phyloP scores from a whole-genome alignment of 1,140 invertebrate species.

The Euwallacea fornicatus region DNA sequence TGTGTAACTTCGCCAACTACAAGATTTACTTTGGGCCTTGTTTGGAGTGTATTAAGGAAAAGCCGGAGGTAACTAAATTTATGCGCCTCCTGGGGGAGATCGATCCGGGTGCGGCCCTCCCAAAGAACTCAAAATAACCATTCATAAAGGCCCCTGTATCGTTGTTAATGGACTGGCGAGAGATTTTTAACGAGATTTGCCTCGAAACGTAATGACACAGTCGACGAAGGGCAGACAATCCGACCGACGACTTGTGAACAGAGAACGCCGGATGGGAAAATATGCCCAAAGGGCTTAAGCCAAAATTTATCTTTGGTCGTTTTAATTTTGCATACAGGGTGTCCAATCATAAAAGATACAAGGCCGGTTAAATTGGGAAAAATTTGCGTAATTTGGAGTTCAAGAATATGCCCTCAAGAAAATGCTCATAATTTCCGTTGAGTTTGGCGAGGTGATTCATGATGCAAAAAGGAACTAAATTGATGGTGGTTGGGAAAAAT shows the following conservation, averaged over 20 bases:
- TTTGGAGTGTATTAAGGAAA: constrained; percentile 31
- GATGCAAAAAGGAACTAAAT: too few relatives aligned
- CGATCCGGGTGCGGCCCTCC: neutral
- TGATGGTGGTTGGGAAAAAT: too few relatives aligned
- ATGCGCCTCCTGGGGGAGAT: constrained; percentile 18
- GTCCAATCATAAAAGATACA: too few relatives aligned
- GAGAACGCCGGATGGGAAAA: constrained; percentile 9
- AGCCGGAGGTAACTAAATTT: constrained; percentile 20
- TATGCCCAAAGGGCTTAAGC: constrained; percentile 33
- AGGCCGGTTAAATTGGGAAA: too few relatives aligned
- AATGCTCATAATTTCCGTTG: too few relatives aligned
- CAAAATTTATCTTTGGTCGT: too few relatives aligned
- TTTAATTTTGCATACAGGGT: too few relatives aligned
- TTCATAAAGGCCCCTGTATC: neutral
- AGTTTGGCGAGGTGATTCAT: too few relatives aligned
- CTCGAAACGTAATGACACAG: constrained; percentile 32
- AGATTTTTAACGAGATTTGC: constrained; percentile 34
- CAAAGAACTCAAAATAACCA: neutral
- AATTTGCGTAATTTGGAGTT: too few relatives aligned
- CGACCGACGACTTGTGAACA: constrained; percentile 20
- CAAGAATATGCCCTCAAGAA: too few relatives aligned
- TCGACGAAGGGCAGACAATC: constrained; percentile 38
- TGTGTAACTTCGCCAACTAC: constrained; percentile 34
- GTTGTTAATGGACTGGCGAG: constrained; percentile 24
- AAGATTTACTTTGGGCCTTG: constrained; percentile 32